Evolutionary conservation across 2,797 vertebrate genomes (phyloP).

Genomic region (Alosa sapidissima): DNA sequence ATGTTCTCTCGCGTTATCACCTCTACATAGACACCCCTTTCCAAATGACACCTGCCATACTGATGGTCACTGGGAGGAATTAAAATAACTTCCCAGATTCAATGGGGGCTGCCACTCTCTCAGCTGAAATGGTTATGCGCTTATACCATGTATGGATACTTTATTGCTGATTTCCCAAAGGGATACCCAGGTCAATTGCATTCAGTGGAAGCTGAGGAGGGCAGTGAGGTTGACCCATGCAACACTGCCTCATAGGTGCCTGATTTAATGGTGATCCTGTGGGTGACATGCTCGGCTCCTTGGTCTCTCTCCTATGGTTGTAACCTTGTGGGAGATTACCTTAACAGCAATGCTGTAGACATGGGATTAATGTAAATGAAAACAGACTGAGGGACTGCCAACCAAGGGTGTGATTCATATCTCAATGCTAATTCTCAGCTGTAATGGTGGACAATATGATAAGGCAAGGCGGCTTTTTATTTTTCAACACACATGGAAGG

Average conservation of each 20-base stretch:
- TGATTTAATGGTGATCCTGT: slow-evolving; percentile 6
- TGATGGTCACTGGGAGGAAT: neutral
- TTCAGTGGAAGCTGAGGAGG: slow-evolving; percentile 24
- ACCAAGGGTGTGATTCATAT: neutral
- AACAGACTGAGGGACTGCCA: neutral
- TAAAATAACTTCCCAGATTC: slow-evolving; percentile 18
- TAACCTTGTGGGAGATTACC: slow-evolving; percentile 20
- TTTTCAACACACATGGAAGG: neutral
- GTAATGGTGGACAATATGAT: slow-evolving; percentile 13
- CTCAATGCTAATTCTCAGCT: slow-evolving; percentile 12
- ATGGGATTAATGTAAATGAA: neutral
- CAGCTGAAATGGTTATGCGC: slow-evolving; percentile 31
- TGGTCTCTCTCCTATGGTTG: neutral
- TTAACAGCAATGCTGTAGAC: neutral
- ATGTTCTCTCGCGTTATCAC: neutral
- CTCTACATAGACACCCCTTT: neutral
- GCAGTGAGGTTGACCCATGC: slow-evolving; percentile 1
- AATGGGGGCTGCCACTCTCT: neutral
- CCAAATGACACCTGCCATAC: neutral
- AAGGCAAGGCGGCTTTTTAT: neutral
- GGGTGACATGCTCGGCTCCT: neutral
- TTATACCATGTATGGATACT: slow-evolving; percentile 40
- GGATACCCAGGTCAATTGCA: slow-evolving; percentile 37
- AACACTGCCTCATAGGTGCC: neutral
- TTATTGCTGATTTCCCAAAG: slow-evolving; percentile 51